These are phyloP conservation scores for Trachymyrmex septentrionalis DNA, from an alignment of 1,140 invertebrate genomes.

Conservation along the genomic window DNA sequence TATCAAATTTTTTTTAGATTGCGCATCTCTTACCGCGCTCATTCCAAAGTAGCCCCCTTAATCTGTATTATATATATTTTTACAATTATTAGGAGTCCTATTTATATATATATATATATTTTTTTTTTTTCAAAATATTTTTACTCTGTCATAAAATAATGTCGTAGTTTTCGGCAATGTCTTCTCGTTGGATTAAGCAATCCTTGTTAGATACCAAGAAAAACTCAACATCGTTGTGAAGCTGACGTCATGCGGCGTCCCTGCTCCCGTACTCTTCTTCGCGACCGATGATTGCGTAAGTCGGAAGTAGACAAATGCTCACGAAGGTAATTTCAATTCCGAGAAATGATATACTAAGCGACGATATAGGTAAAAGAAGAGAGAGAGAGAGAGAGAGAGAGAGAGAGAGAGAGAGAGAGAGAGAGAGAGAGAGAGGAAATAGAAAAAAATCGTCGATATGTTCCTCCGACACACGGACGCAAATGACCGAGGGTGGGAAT, in stretches of 20 bases:
- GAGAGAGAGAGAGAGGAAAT: not conserved
- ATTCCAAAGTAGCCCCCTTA: too few species aligned
- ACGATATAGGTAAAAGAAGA: not conserved
- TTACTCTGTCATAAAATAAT: not conserved
- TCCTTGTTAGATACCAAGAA: not conserved
- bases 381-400: not conserved
- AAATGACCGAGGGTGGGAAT: slow-evolving; percentile 62
- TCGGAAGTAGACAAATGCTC: slow-evolving; percentile 66
- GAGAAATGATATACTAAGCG: slow-evolving; percentile 29
- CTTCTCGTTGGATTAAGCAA: not conserved
- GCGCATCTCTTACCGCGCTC: too few species aligned
- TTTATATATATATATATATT: too few species aligned
- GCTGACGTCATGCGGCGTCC: not conserved
- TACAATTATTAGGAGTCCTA: too few species aligned
- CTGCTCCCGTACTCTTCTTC: not conserved
- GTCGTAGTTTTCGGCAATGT: not conserved
- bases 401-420: not conserved
- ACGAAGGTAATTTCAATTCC: slow-evolving; percentile 65
- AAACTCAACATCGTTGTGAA: not conserved
- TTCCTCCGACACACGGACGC: slow-evolving; percentile 47
- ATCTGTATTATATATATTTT: too few species aligned
- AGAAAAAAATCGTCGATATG: not conserved
- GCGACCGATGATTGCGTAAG: slow-evolving; percentile 61
- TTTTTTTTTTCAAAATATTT: too few species aligned
- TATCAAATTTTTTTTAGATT: too few species aligned